phyloP scores from a whole-genome alignment of 2,113 vertebrate genomes.

The Sylvietta virens region DNA sequence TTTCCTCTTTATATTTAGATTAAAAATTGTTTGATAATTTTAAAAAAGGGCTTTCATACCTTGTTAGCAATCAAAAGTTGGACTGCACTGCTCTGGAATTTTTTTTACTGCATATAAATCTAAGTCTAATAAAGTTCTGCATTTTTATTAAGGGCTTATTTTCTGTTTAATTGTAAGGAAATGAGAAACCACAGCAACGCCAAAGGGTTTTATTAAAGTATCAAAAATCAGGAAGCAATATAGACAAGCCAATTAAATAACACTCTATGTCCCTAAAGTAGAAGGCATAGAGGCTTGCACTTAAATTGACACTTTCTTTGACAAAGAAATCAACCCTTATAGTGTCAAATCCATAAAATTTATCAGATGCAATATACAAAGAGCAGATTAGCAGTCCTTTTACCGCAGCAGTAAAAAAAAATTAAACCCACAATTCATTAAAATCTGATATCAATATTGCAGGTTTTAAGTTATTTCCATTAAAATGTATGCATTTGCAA shows the following conservation, averaged over 20 bases:
- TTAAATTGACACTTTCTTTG: not conserved
- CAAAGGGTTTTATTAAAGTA: slow-evolving; percentile 31
- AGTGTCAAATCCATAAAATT: not conserved
- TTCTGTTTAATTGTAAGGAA: slow-evolving; percentile 37
- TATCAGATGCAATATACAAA: not conserved
- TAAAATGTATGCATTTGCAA: not conserved
- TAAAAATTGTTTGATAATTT: not conserved
- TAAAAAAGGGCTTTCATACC: not conserved
- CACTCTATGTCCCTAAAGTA: not conserved
- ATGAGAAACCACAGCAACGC: not conserved
- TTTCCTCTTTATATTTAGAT: not conserved
- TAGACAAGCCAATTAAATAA: not conserved
- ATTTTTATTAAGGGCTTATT: not conserved
- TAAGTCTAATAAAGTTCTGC: slow-evolving; percentile 6
- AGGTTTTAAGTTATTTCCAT: not conserved
- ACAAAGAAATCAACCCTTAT: not conserved
- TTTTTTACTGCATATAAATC: not conserved
- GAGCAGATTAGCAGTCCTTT: not conserved
- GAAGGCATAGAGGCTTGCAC: not conserved
- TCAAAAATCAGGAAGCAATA: slow-evolving; percentile 34
- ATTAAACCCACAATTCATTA: not conserved
- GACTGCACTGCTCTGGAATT: not conserved
- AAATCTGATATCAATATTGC: not conserved
- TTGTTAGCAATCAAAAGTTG: not conserved
- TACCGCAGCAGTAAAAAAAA: not conserved